Conservation (phyloP, 2,888 invertebrate genomes). For the Archaeoteleia sp. region DNA sequence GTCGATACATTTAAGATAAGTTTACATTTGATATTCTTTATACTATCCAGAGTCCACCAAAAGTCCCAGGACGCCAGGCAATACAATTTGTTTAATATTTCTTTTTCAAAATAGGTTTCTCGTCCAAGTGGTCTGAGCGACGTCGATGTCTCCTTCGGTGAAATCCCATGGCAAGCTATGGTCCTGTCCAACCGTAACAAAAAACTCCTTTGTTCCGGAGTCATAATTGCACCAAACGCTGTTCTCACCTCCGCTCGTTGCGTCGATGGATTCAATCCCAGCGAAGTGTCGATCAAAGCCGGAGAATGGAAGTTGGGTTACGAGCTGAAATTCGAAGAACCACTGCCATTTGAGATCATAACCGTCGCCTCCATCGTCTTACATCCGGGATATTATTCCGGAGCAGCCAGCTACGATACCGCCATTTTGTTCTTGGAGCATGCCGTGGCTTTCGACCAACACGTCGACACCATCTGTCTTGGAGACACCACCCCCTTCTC, state of each 20-base stretch:
- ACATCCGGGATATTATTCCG: conserved; percentile 82
- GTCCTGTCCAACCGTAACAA: conserved; percentile 83
- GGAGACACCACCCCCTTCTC: conserved; percentile 77
- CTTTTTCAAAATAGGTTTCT: conserved; percentile 56
- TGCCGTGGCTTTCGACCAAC: conserved; percentile 79
- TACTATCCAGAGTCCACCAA: no score
- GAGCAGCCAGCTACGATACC: conserved; percentile 80
- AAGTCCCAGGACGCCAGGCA: no score
- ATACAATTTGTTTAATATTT: no score
- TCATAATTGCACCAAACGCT: conserved; percentile 84
- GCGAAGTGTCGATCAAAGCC: conserved; percentile 84
- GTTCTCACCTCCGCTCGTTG: conserved; percentile 88
- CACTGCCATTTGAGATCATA: conserved; percentile 85
- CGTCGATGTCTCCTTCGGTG: conserved; percentile 83
- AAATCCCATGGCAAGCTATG: conserved; percentile 93
- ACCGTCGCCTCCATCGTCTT: conserved; percentile 82
- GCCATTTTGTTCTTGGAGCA: conserved; percentile 82
- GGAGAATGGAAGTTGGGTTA: conserved; percentile 91
- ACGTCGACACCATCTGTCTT: conserved; percentile 85
- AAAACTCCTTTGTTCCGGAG: conserved; percentile 86
- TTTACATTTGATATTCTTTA: no score
- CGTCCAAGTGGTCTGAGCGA: conserved; percentile 58
- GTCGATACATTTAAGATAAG: no score
- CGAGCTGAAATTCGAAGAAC: conserved; percentile 81
- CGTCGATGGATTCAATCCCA: conserved; percentile 79